A percentile compares a stretch with the other conserved stretches of the same genome.
Evolutionary conservation across 2,888 invertebrate genomes (phyloP).

Genomic region (Parnassius orleans): DNA sequence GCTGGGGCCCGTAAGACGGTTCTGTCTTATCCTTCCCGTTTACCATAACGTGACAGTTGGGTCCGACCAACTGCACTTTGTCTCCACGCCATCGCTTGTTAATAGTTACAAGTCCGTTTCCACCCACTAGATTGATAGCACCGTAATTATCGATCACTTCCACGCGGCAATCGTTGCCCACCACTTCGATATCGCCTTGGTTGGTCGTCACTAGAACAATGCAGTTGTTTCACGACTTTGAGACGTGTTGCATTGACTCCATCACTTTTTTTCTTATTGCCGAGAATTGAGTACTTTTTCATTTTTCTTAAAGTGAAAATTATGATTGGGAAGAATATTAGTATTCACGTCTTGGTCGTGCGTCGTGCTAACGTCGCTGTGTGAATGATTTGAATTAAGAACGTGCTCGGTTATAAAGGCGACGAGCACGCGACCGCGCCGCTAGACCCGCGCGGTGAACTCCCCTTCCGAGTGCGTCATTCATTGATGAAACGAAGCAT

Average conservation of each 20-base stretch:
- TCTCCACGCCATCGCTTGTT: conserved; percentile 61
- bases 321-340: conserved; percentile 27
- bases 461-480: conserved; percentile 45
- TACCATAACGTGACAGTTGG: conserved; percentile 58
- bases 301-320: conserved; percentile 44
- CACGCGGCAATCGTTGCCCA: conserved; percentile 69
- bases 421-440: conserved; percentile 33
- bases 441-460: conserved; percentile 35
- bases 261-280: conserved; percentile 77
- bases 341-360: conserved; percentile 26
- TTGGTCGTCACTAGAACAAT: conserved; percentile 61
- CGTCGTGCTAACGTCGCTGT: conserved; percentile 29
- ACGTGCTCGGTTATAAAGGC: conserved; percentile 39
- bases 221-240: conserved; percentile 67
- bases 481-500: conserved; percentile 36
- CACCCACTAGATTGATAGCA: conserved; percentile 64
- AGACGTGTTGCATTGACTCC: conserved; percentile 63
- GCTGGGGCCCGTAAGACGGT: conserved; percentile 61
- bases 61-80: conserved; percentile 60
- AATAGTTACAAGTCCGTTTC: conserved; percentile 59
- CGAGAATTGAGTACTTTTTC: conserved; percentile 72
- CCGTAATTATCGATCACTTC: conserved; percentile 66
- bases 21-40: conserved; percentile 61
- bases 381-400: conserved; percentile 42
- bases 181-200: conserved; percentile 70